Evolutionary conservation across 2,797 vertebrate genomes (phyloP).

Genomic region (Sebastes flavidus): DNA sequence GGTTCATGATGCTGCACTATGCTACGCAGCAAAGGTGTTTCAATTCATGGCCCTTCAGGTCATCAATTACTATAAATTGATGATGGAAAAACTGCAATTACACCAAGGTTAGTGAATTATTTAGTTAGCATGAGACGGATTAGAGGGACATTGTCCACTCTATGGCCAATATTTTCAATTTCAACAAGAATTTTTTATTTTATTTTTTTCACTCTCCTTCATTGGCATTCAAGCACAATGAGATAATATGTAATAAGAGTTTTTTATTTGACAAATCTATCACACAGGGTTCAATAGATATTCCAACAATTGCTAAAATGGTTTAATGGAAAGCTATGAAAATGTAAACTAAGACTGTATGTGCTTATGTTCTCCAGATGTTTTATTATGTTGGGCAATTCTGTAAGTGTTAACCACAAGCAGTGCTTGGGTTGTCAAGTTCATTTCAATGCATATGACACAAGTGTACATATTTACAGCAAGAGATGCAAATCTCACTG

Average conservation of each 20-base stretch:
- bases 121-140: slow-evolving; percentile 33
- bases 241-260: not conserved
- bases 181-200: not conserved
- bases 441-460: not conserved
- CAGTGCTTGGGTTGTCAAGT: not conserved
- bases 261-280: not conserved
- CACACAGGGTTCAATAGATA: not conserved
- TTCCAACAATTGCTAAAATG: not conserved
- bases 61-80: slow-evolving; percentile 69
- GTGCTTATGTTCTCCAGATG: not conserved
- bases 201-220: not conserved
- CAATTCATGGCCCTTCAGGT: slow-evolving; percentile 59
- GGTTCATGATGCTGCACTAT: slow-evolving; percentile 9
- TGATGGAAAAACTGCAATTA: slow-evolving; percentile 63
- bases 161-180: slow-evolving; percentile 14
- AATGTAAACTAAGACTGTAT: not conserved
- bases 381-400: not conserved
- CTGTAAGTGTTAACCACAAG: not conserved
- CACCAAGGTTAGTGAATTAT: slow-evolving; percentile 56
- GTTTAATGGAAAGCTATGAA: not conserved
- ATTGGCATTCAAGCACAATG: not conserved
- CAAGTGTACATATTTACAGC: not conserved
- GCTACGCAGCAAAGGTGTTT: slow-evolving; percentile 42
- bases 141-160: slow-evolving; percentile 42
- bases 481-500: not conserved